Evolutionary conservation across 2,888 invertebrate genomes (phyloP).

Genomic region (Ormia ochracea): DNA sequence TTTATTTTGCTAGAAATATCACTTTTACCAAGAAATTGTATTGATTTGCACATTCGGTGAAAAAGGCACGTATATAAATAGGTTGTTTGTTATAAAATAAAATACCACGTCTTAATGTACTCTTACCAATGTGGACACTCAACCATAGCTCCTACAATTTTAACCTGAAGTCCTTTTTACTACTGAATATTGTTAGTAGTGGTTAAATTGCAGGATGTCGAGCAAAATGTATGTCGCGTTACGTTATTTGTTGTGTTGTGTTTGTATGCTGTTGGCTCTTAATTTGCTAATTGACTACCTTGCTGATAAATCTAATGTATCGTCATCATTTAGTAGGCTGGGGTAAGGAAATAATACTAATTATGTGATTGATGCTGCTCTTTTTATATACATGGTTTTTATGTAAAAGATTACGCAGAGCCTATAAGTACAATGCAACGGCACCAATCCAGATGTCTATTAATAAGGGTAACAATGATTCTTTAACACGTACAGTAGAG

Average conservation of each 20-base stretch:
- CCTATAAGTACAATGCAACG: conserved; percentile 53
- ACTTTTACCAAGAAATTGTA: conserved; percentile 25
- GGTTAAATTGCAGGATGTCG: conserved; percentile 46
- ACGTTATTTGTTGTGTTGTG: conserved; percentile 69
- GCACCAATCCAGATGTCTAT: conserved; percentile 28
- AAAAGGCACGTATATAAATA: conserved; percentile 27
- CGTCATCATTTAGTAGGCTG: conserved; percentile 71
- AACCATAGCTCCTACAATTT: conserved; percentile 36
- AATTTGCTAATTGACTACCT: conserved; percentile 73
- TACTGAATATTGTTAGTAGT: conserved; percentile 45
- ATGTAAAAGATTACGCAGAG: conserved; percentile 54
- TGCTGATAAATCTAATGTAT: conserved; percentile 68
- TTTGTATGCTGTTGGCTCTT: conserved; percentile 70
- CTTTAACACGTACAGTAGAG: neutral
- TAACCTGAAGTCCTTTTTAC: conserved; percentile 32
- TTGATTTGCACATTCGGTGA: conserved; percentile 44
- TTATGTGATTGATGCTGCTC: neutral
- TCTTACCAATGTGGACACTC: conserved; percentile 41
- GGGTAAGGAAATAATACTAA: conserved; percentile 66
- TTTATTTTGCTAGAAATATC: conserved; percentile 4
- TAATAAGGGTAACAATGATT: conserved; percentile 26
- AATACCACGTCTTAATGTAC: conserved; percentile 42
- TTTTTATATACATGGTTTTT: neutral
- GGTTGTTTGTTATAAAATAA: conserved; percentile 39
- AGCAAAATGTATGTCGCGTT: conserved; percentile 57